phyloP scores from a whole-genome alignment of 2,113 vertebrate genomes.

The Percina caprodes region DNA sequence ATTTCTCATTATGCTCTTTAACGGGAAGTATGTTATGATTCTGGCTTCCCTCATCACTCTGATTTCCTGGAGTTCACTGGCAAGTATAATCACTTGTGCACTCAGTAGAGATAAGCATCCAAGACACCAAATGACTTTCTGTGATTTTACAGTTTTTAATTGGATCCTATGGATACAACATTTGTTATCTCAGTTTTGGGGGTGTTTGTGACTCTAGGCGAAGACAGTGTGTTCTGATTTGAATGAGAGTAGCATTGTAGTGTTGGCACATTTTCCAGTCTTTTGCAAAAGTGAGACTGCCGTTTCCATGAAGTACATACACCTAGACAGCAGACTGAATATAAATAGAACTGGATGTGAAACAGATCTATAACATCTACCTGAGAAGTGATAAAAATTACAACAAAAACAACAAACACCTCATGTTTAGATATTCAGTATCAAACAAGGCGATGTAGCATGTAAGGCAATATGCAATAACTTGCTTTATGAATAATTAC shows the following conservation, averaged over 20 bases:
- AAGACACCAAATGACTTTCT: constrained; percentile 70
- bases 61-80: constrained; percentile 59
- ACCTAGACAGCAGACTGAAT: background rate
- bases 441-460: background rate
- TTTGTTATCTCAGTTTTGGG: constrained; percentile 64
- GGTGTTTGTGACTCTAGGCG: constrained; percentile 65
- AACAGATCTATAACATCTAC: background rate
- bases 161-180: constrained; percentile 77
- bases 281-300: constrained; percentile 19
- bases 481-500: background rate
- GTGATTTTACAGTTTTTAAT: constrained; percentile 80
- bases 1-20: constrained; percentile 42
- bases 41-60: constrained; percentile 31
- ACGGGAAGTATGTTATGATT: constrained; percentile 38
- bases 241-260: constrained; percentile 36
- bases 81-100: constrained; percentile 65
- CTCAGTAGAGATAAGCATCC: constrained; percentile 70
- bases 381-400: background rate
- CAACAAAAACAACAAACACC: background rate
- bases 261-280: constrained; percentile 33
- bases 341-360: background rate
- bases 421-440: background rate
- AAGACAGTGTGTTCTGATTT: constrained; percentile 61
- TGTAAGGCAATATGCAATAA: background rate
- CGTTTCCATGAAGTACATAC: constrained; percentile 1